Percentiles rank a stretch among this genome's conserved stretches.
These are phyloP conservation scores for Sebastes diploproa DNA, from an alignment of 2,797 vertebrate genomes.

Conservation along the genomic window DNA sequence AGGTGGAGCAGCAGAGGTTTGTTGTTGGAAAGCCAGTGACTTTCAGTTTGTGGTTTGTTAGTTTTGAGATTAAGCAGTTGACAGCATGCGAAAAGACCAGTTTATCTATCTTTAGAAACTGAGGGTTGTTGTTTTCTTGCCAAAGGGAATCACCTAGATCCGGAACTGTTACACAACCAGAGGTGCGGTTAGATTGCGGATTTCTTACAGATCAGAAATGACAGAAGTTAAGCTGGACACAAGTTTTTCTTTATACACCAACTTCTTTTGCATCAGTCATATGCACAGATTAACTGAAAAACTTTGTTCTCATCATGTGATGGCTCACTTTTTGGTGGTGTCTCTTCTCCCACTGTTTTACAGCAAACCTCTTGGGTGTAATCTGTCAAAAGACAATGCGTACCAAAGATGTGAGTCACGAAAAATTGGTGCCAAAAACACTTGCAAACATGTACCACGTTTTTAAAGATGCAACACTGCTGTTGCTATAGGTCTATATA, in stretches of 20 bases:
- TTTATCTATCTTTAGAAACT: constrained; percentile 81
- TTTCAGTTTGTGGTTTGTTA: constrained; percentile 75
- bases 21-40: constrained; percentile 49
- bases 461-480: constrained; percentile 1
- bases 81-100: constrained; percentile 76
- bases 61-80: constrained; percentile 71
- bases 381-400: constrained; percentile 13
- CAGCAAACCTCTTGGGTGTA: constrained; percentile 9
- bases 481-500: not conserved
- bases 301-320: not conserved
- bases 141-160: constrained; percentile 81
- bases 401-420: constrained; percentile 42
- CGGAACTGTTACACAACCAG: constrained; percentile 70
- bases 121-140: constrained; percentile 69
- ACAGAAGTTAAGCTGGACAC: constrained; percentile 1
- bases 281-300: not conserved
- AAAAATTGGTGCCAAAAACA: constrained; percentile 12
- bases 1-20: constrained; percentile 43
- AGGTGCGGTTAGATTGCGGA: constrained; percentile 58
- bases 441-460: not conserved
- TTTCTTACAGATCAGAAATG: constrained; percentile 39
- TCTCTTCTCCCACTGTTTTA: not conserved
- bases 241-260: not conserved
- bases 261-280: not conserved
- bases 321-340: not conserved